Evolutionary conservation across 2,888 invertebrate species (phyloP), one percentile per base, ranked within the genome.

Genomic region (Diloba caeruleocephala): DNA sequence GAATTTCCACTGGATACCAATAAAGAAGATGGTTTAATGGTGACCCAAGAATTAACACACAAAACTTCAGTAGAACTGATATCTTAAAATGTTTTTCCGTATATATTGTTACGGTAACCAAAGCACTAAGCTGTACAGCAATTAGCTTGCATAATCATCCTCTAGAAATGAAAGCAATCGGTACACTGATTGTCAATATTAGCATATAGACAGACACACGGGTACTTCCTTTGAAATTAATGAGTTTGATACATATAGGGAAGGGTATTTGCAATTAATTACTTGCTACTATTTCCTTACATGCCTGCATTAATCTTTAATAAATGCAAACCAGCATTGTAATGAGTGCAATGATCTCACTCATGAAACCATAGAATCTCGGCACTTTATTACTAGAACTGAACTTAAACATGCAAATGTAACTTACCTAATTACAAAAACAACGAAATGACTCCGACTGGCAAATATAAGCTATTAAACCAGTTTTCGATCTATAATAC

Each of bases 351-450:
- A 17, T 45, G 60, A 56, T 45, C 48, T 39, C 36, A 32, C 46
- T 38, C 49, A 41, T 52, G 46, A 63, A 57, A 63, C 41, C 48
- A 66, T 70, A 63, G 54, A 63, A 70, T 48, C 54, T 50, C 17
- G 8, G 31, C 17, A 14, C 15, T 39, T 29, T 14, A 44, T 50
- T 15, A 29, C 8, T 53, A 28, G 33, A 31, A 34, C 8, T 37
- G 25, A 60, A 38, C 51, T 45, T 32, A 59, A 49, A 41, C 36
- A 41, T 39, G 34, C 55, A 38, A 44, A 41, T 49, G 19, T 5
- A 19, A 21, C 21, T 1, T 5, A 7, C 5, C 6, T 41, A 36
- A 38, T 44, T 25, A 38, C 13, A 48, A 42, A 44, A 45, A 45
- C 5, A 15, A 29, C 3, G 28, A 43, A 25, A 37, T 28, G 17